Percentiles rank a stretch among this genome's conserved stretches.
These are phyloP conservation scores for Micromys minutus DNA, from an alignment of 2,113 vertebrate species.

Conservation along the genomic window DNA sequence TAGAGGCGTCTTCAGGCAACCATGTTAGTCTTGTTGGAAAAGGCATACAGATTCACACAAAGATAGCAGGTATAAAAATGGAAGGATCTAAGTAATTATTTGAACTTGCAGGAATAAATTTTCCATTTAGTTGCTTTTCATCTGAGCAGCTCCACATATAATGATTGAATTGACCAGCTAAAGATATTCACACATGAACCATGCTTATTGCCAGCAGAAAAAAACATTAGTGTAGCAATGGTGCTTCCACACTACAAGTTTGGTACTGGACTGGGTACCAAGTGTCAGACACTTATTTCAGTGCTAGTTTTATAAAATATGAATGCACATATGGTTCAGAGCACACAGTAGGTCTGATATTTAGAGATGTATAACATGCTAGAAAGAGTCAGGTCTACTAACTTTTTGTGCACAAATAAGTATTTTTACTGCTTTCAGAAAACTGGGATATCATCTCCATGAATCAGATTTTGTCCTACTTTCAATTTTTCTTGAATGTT, in stretches of 20 bases:
- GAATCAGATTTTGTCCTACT: neutral
- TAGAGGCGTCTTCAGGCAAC: neutral
- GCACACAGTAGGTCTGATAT: neutral
- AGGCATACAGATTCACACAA: neutral
- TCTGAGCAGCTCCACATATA: neutral
- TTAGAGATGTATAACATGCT: slow-evolving; percentile 5
- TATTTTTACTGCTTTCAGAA: slow-evolving; percentile 14
- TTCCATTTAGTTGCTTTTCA: neutral
- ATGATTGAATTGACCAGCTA: neutral
- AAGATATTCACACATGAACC: neutral
- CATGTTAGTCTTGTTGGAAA: neutral
- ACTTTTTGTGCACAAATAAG: neutral
- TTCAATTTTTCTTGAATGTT: neutral
- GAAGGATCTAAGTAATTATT: neutral
- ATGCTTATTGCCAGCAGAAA: neutral
- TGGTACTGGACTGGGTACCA: neutral
- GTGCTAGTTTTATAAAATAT: neutral
- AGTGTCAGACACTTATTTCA: neutral
- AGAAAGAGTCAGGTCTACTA: neutral
- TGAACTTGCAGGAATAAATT: neutral
- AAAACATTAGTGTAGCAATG: neutral
- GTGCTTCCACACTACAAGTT: neutral
- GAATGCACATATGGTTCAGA: neutral
- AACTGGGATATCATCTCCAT: neutral
- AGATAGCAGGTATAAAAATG: neutral